phyloP scores from a whole-genome alignment of 2,113 vertebrate genomes.

The Petrocephalus zakoni region DNA sequence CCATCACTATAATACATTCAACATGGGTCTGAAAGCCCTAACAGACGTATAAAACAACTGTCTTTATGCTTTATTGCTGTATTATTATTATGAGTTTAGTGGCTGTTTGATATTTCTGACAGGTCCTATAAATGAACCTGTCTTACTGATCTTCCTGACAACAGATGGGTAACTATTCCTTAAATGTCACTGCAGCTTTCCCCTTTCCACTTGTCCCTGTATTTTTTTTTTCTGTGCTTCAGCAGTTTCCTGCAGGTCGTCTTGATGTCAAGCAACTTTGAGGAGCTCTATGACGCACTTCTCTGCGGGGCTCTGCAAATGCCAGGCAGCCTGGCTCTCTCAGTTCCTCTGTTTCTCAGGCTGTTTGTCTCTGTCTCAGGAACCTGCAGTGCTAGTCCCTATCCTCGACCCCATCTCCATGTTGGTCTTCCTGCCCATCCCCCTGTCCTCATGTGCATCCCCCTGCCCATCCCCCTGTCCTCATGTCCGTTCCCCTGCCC shows the following conservation, averaged over 20 bases:
- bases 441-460: too few species aligned
- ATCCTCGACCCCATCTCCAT: not conserved
- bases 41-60: too few species aligned
- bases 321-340: not conserved
- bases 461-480: too few species aligned
- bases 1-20: not conserved
- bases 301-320: not conserved
- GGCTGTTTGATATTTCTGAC: too few species aligned
- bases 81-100: not conserved
- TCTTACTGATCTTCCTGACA: too few species aligned
- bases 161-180: not conserved
- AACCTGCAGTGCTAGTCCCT: not conserved
- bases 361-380: too few species aligned
- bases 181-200: not conserved
- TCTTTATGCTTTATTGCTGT: not conserved
- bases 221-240: not conserved
- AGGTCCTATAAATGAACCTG: too few species aligned
- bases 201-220: not conserved
- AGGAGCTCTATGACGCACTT: not conserved
- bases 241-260: not conserved
- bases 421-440: not conserved
- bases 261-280: not conserved
- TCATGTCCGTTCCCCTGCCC: too few species aligned
- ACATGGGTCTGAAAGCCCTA: not conserved
- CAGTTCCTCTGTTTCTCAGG: too few species aligned